These are phyloP conservation scores for Pediacus dermestoides DNA, from an alignment of 2,888 invertebrate species.

Conservation along the genomic window DNA sequence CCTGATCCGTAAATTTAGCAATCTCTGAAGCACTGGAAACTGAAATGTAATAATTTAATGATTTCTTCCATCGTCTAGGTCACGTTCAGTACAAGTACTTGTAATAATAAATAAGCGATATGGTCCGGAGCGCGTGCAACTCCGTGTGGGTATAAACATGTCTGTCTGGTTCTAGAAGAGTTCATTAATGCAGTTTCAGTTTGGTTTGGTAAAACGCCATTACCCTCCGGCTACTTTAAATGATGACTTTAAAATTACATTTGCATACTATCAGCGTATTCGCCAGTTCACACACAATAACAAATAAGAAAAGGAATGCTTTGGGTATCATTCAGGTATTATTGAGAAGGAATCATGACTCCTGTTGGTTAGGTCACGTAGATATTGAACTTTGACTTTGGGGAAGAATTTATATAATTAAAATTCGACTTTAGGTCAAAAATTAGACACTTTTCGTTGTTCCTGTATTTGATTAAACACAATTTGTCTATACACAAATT, in stretches of 20 bases:
- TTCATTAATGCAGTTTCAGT: constrained; percentile 51
- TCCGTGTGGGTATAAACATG: constrained; percentile 50
- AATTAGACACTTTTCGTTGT: too few relatives aligned
- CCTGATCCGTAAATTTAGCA: constrained; percentile 27
- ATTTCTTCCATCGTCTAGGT: constrained; percentile 47
- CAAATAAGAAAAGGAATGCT: constrained; percentile 1
- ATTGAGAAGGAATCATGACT: too few relatives aligned
- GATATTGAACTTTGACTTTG: too few relatives aligned
- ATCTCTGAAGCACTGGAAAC: constrained; percentile 28
- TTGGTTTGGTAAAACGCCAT: constrained; percentile 48
- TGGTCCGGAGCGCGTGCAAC: constrained; percentile 50
- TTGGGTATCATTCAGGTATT: constrained; percentile 4
- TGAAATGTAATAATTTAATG: constrained; percentile 44
- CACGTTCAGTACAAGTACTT: constrained; percentile 47
- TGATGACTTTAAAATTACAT: constrained; percentile 50
- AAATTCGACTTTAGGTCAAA: too few relatives aligned
- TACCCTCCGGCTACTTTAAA: constrained; percentile 46
- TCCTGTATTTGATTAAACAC: too few relatives aligned
- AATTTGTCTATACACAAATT: too few relatives aligned
- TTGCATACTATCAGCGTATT: constrained; percentile 41
- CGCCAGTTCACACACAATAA: not conserved
- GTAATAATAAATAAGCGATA: constrained; percentile 51
- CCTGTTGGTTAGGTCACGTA: too few relatives aligned
- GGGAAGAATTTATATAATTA: too few relatives aligned
- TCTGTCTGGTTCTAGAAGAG: constrained; percentile 49